A percentile compares a stretch with the other conserved stretches of the same genome.
These are phyloP conservation scores for Eristalinus sepulchralis DNA, from an alignment of 2,888 invertebrate species.

Conservation along the genomic window DNA sequence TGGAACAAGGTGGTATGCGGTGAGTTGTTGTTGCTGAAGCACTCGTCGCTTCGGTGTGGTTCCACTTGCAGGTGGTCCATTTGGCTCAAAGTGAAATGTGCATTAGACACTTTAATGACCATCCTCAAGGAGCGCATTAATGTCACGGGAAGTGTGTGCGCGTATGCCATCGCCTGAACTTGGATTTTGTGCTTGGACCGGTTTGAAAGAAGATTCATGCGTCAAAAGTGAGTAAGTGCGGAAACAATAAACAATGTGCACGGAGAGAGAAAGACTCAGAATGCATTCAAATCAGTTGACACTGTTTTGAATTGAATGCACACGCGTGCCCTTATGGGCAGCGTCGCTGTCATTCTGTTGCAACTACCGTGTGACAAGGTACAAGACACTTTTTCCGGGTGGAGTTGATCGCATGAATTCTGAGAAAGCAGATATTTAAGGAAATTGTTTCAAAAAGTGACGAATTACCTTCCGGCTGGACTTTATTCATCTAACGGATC, in stretches of 20 bases:
- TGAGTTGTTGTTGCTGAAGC: neutral
- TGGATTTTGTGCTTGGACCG: slow-evolving; percentile 18
- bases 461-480: slow-evolving; percentile 54
- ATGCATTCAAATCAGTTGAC: neutral
- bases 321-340: neutral
- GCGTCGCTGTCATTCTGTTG: neutral
- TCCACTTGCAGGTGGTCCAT: slow-evolving; percentile 64
- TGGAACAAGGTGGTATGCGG: neutral
- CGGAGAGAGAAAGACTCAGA: neutral
- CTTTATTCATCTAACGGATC: slow-evolving; percentile 47
- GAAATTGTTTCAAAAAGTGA: slow-evolving; percentile 19
- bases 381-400: too few species aligned
- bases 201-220: slow-evolving; percentile 13
- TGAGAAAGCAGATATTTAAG: neutral
- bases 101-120: slow-evolving; percentile 57
- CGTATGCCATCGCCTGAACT: slow-evolving; percentile 5
- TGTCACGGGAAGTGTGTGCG: slow-evolving; percentile 41
- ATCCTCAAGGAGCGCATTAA: slow-evolving; percentile 66
- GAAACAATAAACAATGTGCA: neutral
- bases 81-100: slow-evolving; percentile 62
- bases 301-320: neutral
- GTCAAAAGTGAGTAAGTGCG: neutral
- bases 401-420: too few species aligned
- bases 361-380: too few species aligned
- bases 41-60: neutral